Base-by-base conservation (phyloP, 2,888 invertebrate species). In the Chloroclystis v-ata region DNA sequence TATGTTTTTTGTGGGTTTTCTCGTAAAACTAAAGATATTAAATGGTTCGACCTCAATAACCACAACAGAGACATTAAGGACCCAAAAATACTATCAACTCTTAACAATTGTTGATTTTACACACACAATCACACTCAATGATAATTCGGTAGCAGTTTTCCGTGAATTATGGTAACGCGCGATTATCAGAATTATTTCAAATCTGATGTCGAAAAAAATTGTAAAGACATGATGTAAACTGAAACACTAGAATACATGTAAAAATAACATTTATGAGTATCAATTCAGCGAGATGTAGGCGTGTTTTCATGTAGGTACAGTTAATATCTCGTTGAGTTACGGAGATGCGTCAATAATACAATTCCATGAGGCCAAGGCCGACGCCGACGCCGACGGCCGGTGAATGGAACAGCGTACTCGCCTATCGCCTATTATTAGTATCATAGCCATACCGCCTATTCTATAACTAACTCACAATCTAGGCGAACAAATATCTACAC, bases 391-490 rank as follows among this genome's bases (percentile, higher is more conserved):
- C 16, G 37, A 16, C 66, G 66, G 51, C 57, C 66, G 58, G 75
- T 83, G 82, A 82, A 82, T 82, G 82, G 73, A 76, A 66, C 73
- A 75, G 80, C 82, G 79, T 78, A 67, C 67, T 66, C 56, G 65
- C 64, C 70, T 75, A 73, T 72, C 57, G 59, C 58, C 77, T 82
- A 83, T 78, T 78, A 76, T 73, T 82, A 82, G 79, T 70, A 57
- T 49, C 56, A 70, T 68, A 68, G 59, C 69, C 69, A 69, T 70
- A 63, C 53, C 47, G 28, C 44, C 48, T 46, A 54, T 58, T 61
- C 56, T 63, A 63, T 42, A 40, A 51, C 42, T 33, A 35, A 35
- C 10, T 42, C 24, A 11, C 5, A 33, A 42, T 26, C 42, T 42
- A 42, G 42, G 26, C 32, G 33, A 42, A 42, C 14, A 39, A 39